phyloP scores from a whole-genome alignment of 1,140 invertebrate species.

The Colletes latitarsis region DNA sequence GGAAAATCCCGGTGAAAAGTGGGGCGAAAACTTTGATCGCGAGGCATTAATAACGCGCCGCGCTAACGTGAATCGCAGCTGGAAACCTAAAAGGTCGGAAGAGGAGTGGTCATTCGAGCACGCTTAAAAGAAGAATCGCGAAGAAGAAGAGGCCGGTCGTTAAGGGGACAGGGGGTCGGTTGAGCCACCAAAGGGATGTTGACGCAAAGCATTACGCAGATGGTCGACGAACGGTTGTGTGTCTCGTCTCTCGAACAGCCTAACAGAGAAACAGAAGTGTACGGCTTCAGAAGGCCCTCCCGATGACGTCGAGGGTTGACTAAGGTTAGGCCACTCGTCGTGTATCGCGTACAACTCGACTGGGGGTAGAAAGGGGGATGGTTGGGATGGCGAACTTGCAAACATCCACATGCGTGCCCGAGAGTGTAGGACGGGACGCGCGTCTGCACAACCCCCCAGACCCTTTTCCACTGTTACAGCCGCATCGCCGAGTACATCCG shows the following conservation, averaged over 20 bases:
- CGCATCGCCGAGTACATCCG: conserved; percentile 41
- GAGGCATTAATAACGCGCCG: conserved; percentile 26
- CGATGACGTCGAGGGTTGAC: conserved; percentile 68
- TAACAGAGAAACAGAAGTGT: conserved; percentile 55
- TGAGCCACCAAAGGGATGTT: conserved; percentile 55
- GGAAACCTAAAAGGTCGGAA: conserved; percentile 22
- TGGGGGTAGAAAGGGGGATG: too few relatives aligned
- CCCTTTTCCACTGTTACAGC: conserved; percentile 55
- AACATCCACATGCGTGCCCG: conserved; percentile 34
- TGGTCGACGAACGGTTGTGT: conserved; percentile 58
- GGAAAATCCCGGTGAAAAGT: background rate
- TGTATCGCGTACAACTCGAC: conserved; percentile 44
- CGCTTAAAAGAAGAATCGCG: conserved; percentile 38
- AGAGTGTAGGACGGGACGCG: conserved; percentile 30
- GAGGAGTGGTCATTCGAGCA: conserved; percentile 44
- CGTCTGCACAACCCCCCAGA: background rate
- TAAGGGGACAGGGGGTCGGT: background rate
- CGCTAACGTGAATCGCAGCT: background rate
- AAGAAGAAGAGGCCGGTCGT: conserved; percentile 4
- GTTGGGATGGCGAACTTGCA: conserved; percentile 21
- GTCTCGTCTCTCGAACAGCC: conserved; percentile 46
- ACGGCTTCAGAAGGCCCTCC: conserved; percentile 44
- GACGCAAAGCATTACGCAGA: conserved; percentile 68
- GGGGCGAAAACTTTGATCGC: conserved; percentile 30
- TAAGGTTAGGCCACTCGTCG: conserved; percentile 62